Evolutionary conservation across 2,113 vertebrate species (phyloP).

Genomic region (Okapia johnstoni): DNA sequence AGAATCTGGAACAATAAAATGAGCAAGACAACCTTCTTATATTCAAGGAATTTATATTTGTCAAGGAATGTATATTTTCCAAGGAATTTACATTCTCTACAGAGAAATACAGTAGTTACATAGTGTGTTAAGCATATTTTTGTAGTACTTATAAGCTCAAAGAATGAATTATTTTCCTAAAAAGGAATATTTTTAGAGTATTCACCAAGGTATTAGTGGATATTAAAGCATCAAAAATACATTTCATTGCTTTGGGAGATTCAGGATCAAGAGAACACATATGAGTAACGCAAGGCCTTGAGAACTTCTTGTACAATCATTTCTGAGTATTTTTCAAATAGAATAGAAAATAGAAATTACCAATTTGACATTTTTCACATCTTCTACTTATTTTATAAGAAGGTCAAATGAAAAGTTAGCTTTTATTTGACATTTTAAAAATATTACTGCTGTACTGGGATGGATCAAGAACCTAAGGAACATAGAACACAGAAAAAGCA

Average conservation of each 20-base stretch:
- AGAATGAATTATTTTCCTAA: neutral
- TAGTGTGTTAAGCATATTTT: neutral
- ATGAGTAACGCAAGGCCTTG: neutral
- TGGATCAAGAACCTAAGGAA: conserved; percentile 27
- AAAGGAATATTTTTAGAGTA: neutral
- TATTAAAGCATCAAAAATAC: neutral
- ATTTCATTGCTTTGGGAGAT: neutral
- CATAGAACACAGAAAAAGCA: conserved; percentile 46
- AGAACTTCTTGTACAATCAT: neutral
- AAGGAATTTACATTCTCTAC: neutral
- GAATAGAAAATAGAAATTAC: conserved; percentile 52
- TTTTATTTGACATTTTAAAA: conserved; percentile 67
- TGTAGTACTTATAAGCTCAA: neutral
- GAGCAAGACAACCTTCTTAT: neutral
- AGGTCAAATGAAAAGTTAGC: conserved; percentile 67
- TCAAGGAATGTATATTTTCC: neutral
- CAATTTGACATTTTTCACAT: conserved; percentile 41
- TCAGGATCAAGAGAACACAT: neutral
- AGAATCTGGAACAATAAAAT: neutral
- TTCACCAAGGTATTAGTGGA: neutral
- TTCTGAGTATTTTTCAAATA: neutral
- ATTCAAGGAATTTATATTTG: neutral
- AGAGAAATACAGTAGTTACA: neutral
- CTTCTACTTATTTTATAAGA: conserved; percentile 56
- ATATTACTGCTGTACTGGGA: conserved; percentile 39